Base-by-base conservation (phyloP, 1,140 invertebrate species). In the Varroa destructor region DNA sequence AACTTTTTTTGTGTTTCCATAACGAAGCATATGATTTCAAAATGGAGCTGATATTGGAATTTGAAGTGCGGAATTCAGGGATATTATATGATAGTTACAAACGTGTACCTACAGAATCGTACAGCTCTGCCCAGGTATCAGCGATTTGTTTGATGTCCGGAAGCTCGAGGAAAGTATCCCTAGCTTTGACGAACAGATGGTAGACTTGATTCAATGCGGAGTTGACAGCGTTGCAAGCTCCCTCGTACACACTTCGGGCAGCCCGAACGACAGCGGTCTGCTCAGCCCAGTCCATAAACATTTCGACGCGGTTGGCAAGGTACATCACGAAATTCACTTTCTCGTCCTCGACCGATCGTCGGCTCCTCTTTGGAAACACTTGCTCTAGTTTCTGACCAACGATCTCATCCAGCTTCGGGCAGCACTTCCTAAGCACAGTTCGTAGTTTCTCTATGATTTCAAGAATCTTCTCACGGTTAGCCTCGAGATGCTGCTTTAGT, bases 121-220 rank as follows among this genome's bases (percentile, higher is more conserved):
- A 67, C 14, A 67, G 61, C 61, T 67, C 61, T 37, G 61, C 61
- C 61, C 61, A 67, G 2, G 61, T 67, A 5, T 67, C 61, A 40
- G 61, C 61, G 37, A 67, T 67, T 37, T 67, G 61, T 8, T 67
- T 67, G 37, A 67, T 37, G 36, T 67, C 61, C 10, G 61, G 61
- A 37, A 67, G 12, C n/a, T n/a, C 61, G 61, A 67, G 61, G 61
- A 67, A 67, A 2, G 12, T 67, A 12, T 46, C 46, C 37, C 8
- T 67, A 37, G 46, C n/a, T 40, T 12, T 12, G 14, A 14, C 61
- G 10, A 37, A 14, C 37, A n/a, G 40, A 12, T 3, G 12, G 61
- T 37, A 8, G 40, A 67, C 36, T 12, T 10, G 5, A 8, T 67
- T 8, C 1, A 46, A 0, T 2, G 46, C 61, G 61, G 12, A 43